Percentiles rank a stretch among this genome's conserved stretches.
Evolutionary conservation across 2,888 invertebrate genomes (phyloP).

Genomic region (Pegoplata infirma): DNA sequence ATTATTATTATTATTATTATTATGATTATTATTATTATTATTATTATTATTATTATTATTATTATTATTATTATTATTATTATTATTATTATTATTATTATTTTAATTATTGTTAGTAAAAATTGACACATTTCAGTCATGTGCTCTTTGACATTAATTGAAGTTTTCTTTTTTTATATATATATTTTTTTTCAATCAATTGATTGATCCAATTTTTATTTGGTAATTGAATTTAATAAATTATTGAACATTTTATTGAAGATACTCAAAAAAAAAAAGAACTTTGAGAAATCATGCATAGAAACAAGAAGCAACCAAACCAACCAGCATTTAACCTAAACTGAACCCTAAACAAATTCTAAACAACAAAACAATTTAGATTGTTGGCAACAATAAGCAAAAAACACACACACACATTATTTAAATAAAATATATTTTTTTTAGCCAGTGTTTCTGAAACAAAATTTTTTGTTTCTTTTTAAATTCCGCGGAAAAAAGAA

Average conservation of each 20-base stretch:
- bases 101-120: not conserved
- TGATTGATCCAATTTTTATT: slow-evolving; percentile 26
- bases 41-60: no score
- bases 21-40: no score
- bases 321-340: slow-evolving; percentile 42
- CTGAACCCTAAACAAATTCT: slow-evolving; percentile 33
- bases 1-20: no score
- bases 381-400: slow-evolving; percentile 17
- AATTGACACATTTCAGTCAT: slow-evolving; percentile 12
- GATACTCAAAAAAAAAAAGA: not conserved
- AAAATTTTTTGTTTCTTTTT: no score
- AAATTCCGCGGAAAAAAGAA: no score
- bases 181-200: not conserved
- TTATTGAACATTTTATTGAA: not conserved
- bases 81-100: no score
- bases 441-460: no score
- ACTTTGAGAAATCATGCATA: slow-evolving; percentile 9
- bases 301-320: no score
- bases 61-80: no score
- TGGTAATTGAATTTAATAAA: slow-evolving; percentile 39
- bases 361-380: slow-evolving; percentile 44
- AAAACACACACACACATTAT: not conserved
- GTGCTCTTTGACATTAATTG: not conserved
- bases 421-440: no score
- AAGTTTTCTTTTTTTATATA: not conserved